Evolutionary conservation across 2,797 vertebrate species (phyloP).

Genomic region (Eptatretus atami): DNA sequence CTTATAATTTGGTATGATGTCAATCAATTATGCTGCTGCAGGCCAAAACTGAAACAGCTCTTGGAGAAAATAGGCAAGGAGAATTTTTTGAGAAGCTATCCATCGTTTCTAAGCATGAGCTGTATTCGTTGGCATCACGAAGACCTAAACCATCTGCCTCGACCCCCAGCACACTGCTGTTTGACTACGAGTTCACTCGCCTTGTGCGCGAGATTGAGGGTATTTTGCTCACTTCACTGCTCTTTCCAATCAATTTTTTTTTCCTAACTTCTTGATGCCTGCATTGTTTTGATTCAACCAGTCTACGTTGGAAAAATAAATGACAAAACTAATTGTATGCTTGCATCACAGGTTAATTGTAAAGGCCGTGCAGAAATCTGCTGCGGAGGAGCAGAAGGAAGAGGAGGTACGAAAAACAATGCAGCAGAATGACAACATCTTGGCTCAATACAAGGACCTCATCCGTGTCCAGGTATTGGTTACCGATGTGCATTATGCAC

Average conservation of each 20-base stretch:
- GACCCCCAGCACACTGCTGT: slow-evolving; percentile 77
- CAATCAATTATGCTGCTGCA: slow-evolving; percentile 11
- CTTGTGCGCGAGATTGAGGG: slow-evolving; percentile 86
- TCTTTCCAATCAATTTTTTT: too few species aligned
- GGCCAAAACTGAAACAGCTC: slow-evolving; percentile 88
- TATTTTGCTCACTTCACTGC: slow-evolving; percentile 13
- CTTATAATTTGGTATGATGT: too few species aligned
- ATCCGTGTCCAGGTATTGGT: slow-evolving; percentile 59
- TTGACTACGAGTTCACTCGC: slow-evolving; percentile 93
- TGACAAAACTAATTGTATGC: slow-evolving; percentile 5
- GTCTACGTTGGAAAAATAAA: neutral
- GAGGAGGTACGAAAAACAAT: slow-evolving; percentile 90
- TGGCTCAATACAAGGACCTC: slow-evolving; percentile 82
- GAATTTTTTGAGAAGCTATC: slow-evolving; percentile 86
- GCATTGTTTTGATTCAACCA: too few species aligned
- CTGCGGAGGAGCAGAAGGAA: slow-evolving; percentile 85
- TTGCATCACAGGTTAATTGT: slow-evolving; percentile 39
- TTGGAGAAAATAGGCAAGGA: slow-evolving; percentile 96
- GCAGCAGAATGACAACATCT: slow-evolving; percentile 85
- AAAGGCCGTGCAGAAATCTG: slow-evolving; percentile 85
- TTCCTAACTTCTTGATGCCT: too few species aligned
- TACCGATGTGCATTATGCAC: too few species aligned
- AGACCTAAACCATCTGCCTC: slow-evolving; percentile 73
- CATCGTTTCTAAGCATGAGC: slow-evolving; percentile 80
- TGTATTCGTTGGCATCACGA: slow-evolving; percentile 73